Conservation (phyloP, 2,113 vertebrate species). For the Rhadina sibilatrix region DNA sequence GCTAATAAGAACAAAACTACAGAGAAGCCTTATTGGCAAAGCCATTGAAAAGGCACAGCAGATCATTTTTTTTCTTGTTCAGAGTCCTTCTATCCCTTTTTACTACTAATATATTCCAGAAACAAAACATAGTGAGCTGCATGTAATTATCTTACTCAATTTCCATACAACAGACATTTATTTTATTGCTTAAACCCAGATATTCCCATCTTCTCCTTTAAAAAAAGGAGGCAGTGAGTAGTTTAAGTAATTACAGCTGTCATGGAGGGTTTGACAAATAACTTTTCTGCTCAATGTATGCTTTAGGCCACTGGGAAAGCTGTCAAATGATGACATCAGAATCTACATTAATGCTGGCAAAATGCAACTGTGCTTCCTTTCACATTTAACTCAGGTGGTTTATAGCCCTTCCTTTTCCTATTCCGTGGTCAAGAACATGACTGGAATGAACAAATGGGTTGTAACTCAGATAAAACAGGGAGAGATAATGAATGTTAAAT, state of each 20-base stretch:
- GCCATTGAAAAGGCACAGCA: not conserved
- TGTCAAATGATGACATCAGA: conserved; percentile 42
- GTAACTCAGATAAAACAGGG: not conserved
- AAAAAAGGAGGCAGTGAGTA: not conserved
- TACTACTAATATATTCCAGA: conserved; percentile 1
- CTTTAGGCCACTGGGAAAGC: conserved; percentile 38
- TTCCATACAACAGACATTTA: not conserved
- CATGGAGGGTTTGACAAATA: not conserved
- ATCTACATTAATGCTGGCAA: not conserved
- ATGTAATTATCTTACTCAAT: not conserved
- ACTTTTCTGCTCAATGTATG: conserved; percentile 7
- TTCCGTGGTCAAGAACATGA: not conserved
- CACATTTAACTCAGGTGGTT: not conserved
- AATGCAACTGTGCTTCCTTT: conserved; percentile 16
- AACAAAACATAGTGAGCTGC: not conserved
- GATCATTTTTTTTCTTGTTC: not conserved
- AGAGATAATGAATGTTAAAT: not conserved
- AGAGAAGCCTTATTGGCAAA: not conserved
- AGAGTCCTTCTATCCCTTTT: not conserved
- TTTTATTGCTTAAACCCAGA: not conserved
- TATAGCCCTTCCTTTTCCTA: not conserved
- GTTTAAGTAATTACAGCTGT: conserved; percentile 24
- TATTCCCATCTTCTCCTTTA: not conserved
- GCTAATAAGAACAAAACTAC: not conserved
- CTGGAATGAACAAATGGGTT: not conserved